These are phyloP conservation scores for Philereme transversata DNA, from an alignment of 2,888 invertebrate genomes.

Conservation along the genomic window DNA sequence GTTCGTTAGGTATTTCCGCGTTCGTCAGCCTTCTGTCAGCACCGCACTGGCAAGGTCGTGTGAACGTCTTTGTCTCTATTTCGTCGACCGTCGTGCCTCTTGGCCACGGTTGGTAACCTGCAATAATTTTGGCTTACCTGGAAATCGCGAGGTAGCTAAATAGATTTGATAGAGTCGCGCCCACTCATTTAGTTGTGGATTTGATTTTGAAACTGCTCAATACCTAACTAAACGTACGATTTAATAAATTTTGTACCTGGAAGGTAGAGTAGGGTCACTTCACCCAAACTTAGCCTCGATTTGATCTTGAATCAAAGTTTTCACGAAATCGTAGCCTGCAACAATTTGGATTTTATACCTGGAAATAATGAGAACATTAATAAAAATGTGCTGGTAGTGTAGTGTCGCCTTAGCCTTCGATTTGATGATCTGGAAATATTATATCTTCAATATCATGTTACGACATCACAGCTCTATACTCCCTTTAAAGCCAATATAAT, in stretches of 20 bases:
- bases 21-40: slow-evolving; percentile 66
- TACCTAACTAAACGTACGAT: not conserved
- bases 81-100: slow-evolving; percentile 40
- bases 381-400: not conserved
- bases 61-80: slow-evolving; percentile 79
- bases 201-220: slow-evolving; percentile 8
- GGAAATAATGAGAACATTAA: too few relatives aligned
- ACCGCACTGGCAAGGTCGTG: slow-evolving; percentile 74
- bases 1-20: slow-evolving; percentile 68
- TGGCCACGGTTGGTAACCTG: slow-evolving; percentile 35
- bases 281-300: not conserved
- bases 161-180: slow-evolving; percentile 15
- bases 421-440: slow-evolving; percentile 9
- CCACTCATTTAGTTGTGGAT: slow-evolving; percentile 17
- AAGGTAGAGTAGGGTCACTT: not conserved
- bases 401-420: not conserved
- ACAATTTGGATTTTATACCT: too few relatives aligned
- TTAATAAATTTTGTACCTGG: not conserved
- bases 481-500: not conserved
- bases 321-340: too few relatives aligned
- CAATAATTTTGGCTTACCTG: slow-evolving; percentile 28
- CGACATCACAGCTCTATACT: not conserved
- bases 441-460: slow-evolving; percentile 5
- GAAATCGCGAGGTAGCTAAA: slow-evolving; percentile 18
- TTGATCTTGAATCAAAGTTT: not conserved